phyloP scores from a whole-genome alignment of 2,113 vertebrate species.

The Prinia subflava region DNA sequence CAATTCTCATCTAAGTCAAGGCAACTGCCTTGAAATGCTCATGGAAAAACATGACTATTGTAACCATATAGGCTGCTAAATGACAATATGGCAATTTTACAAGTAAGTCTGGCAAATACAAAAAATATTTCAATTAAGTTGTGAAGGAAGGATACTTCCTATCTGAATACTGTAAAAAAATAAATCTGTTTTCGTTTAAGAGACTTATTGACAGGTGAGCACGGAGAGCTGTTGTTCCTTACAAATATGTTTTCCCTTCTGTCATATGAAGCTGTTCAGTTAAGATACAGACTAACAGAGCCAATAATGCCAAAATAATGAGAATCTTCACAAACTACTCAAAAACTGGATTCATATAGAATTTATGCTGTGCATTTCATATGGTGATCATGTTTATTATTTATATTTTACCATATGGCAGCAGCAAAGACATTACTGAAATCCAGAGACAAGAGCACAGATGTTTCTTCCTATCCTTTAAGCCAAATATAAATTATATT shows the following conservation, averaged over 20 bases:
- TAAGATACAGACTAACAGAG: not conserved
- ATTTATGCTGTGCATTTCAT: not conserved
- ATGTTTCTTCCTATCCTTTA: constrained; percentile 36
- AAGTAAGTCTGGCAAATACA: not conserved
- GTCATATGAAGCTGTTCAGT: not conserved
- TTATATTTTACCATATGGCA: not conserved
- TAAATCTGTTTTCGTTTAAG: not conserved
- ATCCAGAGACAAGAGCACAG: not conserved
- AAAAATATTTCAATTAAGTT: not conserved
- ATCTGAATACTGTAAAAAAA: not conserved
- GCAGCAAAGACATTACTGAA: not conserved
- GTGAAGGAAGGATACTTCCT: not conserved
- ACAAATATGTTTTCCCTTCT: not conserved
- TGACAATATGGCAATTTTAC: not conserved
- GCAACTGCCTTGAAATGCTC: not conserved
- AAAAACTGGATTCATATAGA: not conserved
- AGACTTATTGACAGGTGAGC: not conserved
- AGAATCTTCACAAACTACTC: not conserved
- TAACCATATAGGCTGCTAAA: not conserved
- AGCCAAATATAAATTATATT: constrained; percentile 60
- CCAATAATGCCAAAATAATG: not conserved
- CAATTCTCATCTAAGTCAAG: not conserved
- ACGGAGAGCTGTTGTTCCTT: not conserved
- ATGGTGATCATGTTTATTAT: not conserved
- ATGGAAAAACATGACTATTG: not conserved